Evolutionary conservation across 2,888 invertebrate genomes (phyloP).

Genomic region (Phortica magna): DNA sequence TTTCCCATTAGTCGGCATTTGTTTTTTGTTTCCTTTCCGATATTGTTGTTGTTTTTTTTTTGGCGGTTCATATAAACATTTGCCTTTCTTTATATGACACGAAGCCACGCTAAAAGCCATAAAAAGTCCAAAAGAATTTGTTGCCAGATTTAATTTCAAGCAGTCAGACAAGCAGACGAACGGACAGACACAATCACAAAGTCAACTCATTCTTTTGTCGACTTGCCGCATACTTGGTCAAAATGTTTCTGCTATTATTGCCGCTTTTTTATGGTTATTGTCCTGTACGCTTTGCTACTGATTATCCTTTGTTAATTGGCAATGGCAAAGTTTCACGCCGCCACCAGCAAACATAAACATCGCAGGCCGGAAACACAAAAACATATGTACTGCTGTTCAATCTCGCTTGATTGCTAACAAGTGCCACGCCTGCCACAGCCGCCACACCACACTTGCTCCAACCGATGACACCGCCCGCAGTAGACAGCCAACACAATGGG

Average conservation of each 20-base stretch:
- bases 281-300: neutral
- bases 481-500: neutral
- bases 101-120: no score
- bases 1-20: no score
- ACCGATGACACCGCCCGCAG: neutral
- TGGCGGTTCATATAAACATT: no score
- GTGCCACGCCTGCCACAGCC: neutral
- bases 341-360: no score
- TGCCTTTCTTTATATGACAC: no score
- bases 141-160: no score
- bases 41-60: no score
- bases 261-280: neutral
- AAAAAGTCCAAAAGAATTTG: no score
- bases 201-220: neutral
- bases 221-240: neutral
- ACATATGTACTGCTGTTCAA: neutral
- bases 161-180: no score
- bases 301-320: neutral
- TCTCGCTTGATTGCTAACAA: neutral
- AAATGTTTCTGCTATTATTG: neutral
- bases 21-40: no score
- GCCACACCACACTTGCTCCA: neutral
- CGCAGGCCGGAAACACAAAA: neutral
- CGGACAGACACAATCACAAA: no score
- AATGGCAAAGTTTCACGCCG: neutral